A percentile compares a stretch with the other conserved stretches of the same genome.
These are phyloP conservation scores for Byasa hedistus DNA, from an alignment of 2,888 invertebrate species.

Conservation along the genomic window DNA sequence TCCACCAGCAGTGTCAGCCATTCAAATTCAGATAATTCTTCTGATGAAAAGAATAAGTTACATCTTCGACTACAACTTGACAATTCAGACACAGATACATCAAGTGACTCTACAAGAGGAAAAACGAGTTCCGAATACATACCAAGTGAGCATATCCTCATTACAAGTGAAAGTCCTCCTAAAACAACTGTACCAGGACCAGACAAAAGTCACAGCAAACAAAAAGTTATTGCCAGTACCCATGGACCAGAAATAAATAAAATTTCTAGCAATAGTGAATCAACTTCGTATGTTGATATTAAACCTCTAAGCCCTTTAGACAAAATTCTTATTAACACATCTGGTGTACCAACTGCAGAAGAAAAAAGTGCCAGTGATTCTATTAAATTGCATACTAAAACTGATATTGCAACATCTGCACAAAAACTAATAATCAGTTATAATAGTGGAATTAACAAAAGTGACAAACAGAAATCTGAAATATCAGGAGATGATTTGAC, in stretches of 20 bases:
- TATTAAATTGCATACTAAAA: constrained; percentile 31
- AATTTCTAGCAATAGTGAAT: constrained; percentile 62
- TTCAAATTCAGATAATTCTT: constrained; percentile 70
- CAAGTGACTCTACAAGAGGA: constrained; percentile 66
- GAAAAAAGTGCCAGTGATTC: constrained; percentile 33
- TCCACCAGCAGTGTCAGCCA: constrained; percentile 63
- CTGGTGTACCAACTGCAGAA: constrained; percentile 51
- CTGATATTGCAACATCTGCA: constrained; percentile 43
- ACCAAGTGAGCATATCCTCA: constrained; percentile 59
- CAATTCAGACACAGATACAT: constrained; percentile 74
- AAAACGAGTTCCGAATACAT: constrained; percentile 71
- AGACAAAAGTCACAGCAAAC: constrained; percentile 21
- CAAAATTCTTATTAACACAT: constrained; percentile 57
- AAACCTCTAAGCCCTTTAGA: constrained; percentile 60
- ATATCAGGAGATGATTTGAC: constrained; percentile 51
- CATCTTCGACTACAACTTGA: constrained; percentile 65
- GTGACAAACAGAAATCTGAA: constrained; percentile 42
- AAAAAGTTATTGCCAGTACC: constrained; percentile 32
- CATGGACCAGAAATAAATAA: constrained; percentile 48
- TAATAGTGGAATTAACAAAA: constrained; percentile 38
- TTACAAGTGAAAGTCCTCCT: constrained; percentile 31
- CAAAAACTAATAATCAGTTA: constrained; percentile 37
- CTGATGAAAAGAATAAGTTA: constrained; percentile 71
- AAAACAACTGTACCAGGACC: constrained; percentile 32
- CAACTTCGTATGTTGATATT: constrained; percentile 69